phyloP scores from a whole-genome alignment of 2,888 invertebrate genomes.

The Creontiades dilutus region DNA sequence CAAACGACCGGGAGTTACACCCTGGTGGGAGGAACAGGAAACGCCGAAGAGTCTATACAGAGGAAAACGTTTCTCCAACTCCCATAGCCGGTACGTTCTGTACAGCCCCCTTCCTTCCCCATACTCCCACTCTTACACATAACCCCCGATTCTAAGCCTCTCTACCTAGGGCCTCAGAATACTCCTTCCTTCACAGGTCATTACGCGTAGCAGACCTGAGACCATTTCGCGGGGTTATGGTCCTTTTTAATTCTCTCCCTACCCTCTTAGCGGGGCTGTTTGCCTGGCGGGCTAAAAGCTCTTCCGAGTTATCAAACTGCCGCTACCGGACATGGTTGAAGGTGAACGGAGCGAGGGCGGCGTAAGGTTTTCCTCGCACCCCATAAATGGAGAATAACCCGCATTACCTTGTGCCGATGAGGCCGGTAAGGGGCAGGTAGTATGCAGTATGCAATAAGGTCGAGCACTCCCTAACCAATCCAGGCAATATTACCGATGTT shows the following conservation, averaged over 20 bases:
- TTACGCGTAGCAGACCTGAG: conserved; percentile 38
- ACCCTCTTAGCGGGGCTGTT: neutral
- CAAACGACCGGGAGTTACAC: conserved; percentile 8
- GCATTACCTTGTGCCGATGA: neutral
- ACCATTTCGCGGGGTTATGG: conserved; percentile 48
- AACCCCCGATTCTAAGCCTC: neutral
- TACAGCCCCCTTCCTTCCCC: neutral
- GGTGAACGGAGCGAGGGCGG: neutral
- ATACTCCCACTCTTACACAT: neutral
- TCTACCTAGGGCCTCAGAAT: neutral
- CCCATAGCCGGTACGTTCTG: conserved; percentile 1
- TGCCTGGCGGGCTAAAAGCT: conserved; percentile 27
- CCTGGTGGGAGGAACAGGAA: neutral
- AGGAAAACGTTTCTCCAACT: conserved; percentile 9
- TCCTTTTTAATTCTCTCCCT: conserved; percentile 31
- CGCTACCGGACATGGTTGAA: conserved; percentile 3
- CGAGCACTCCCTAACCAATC: too few relatives aligned
- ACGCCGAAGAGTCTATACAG: conserved; percentile 17
- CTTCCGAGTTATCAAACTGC: conserved; percentile 54
- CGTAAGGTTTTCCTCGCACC: conserved; percentile 5
- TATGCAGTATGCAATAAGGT: too few relatives aligned
- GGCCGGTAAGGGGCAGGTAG: too few relatives aligned
- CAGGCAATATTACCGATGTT: too few relatives aligned
- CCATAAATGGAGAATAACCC: conserved; percentile 13
- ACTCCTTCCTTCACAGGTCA: conserved; percentile 41